Evolutionary conservation across 2,797 vertebrate genomes (phyloP).

Genomic region (Triplophysa bombifrons): DNA sequence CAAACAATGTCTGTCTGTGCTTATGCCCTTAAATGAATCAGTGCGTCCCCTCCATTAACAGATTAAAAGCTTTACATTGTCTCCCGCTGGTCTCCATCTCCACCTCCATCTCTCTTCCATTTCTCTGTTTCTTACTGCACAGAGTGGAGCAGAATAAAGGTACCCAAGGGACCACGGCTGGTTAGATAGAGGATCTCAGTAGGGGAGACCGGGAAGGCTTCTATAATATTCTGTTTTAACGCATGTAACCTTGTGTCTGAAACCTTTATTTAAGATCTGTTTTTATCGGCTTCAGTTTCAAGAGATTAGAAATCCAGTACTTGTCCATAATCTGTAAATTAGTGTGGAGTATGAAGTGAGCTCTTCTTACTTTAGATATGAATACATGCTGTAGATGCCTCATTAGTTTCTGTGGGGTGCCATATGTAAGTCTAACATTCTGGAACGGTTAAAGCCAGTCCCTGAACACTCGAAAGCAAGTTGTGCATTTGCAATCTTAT

Average conservation of each 20-base stretch:
- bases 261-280: neutral
- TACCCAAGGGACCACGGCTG: constrained; percentile 34
- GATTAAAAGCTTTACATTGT: constrained; percentile 85
- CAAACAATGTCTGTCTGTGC: constrained; percentile 67
- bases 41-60: constrained; percentile 78
- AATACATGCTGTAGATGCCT: no score
- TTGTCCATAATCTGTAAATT: neutral
- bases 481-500: no score
- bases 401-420: no score
- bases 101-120: constrained; percentile 38
- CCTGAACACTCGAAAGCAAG: no score
- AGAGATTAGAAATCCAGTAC: neutral
- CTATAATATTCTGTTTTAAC: neutral
- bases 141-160: constrained; percentile 39
- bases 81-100: constrained; percentile 53
- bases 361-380: no score
- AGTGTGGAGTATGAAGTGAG: neutral
- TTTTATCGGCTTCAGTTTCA: neutral
- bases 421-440: no score
- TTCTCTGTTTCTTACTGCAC: constrained; percentile 42
- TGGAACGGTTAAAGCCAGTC: no score
- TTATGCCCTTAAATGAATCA: constrained; percentile 78
- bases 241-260: no score
- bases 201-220: neutral
- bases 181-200: constrained; percentile 41